Percentiles rank a stretch among this genome's conserved stretches.
These are phyloP conservation scores for Bujurquina vittata DNA, from an alignment of 2,113 vertebrate species.

Conservation along the genomic window DNA sequence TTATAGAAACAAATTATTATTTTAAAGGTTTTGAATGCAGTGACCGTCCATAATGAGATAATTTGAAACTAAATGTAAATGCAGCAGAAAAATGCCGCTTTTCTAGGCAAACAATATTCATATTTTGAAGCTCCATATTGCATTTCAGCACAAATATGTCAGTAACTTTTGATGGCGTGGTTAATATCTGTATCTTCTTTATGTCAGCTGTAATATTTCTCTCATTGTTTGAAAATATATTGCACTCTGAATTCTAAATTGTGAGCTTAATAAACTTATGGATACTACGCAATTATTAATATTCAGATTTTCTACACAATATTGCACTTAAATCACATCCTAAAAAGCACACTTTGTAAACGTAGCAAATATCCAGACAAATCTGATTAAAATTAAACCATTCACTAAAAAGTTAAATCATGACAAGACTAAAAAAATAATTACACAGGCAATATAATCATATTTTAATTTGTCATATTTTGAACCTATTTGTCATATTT, in stretches of 20 bases:
- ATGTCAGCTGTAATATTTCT: not conserved
- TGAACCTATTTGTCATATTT: no score
- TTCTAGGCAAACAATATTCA: not conserved
- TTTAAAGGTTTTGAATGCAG: not conserved
- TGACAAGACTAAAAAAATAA: not conserved
- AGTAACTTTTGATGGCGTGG: accelerated
- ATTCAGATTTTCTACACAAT: no score
- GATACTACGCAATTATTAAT: not conserved
- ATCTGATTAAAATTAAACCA: not conserved
- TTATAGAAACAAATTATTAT: not conserved
- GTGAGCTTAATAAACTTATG: not conserved
- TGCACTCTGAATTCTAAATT: not conserved
- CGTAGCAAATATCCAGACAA: not conserved
- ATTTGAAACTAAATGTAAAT: not conserved
- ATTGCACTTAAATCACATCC: no score
- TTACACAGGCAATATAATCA: not conserved
- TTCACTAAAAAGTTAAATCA: not conserved
- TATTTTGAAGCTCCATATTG: not conserved
- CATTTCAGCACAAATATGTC: accelerated
- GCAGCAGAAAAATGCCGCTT: no score
- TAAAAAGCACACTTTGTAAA: no score
- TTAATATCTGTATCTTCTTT: not conserved
- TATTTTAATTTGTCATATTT: not conserved
- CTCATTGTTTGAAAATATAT: not conserved
- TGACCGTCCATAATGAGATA: not conserved